These are phyloP conservation scores for Eilema depressum DNA, from an alignment of 2,888 invertebrate species.

Conservation along the genomic window DNA sequence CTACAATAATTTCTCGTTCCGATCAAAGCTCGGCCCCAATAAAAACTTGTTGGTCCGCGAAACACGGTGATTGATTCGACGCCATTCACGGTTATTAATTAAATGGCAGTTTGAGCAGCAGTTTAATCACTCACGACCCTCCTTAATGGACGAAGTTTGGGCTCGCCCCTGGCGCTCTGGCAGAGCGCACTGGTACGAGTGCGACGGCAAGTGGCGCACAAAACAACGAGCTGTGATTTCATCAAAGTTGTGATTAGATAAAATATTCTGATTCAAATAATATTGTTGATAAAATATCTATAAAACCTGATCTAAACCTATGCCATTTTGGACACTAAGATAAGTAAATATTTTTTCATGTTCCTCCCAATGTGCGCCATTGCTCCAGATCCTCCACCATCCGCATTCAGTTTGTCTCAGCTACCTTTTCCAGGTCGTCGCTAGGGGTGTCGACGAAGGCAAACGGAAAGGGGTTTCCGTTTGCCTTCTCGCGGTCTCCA, in stretches of 20 bases:
- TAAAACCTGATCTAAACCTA: background rate
- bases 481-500: no score
- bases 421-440: no score
- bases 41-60: constrained; percentile 27
- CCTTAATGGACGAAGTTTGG: constrained; percentile 30
- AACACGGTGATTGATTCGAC: constrained; percentile 40
- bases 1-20: constrained; percentile 32
- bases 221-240: constrained; percentile 8
- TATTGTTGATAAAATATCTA: background rate
- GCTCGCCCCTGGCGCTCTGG: constrained; percentile 5
- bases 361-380: no score
- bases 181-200: constrained; percentile 3
- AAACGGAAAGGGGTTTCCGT: no score
- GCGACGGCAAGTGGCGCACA: constrained; percentile 10
- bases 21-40: constrained; percentile 16
- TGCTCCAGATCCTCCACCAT: no score
- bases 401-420: no score
- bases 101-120: constrained; percentile 38
- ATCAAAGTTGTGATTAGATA: constrained; percentile 3
- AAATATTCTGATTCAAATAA: background rate
- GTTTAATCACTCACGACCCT: constrained; percentile 33
- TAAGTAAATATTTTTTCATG: no score
- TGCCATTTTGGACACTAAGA: no score
- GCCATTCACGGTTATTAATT: constrained; percentile 37
- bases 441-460: no score